Conservation (phyloP, 2,113 vertebrate genomes). For the Prinia subflava region DNA sequence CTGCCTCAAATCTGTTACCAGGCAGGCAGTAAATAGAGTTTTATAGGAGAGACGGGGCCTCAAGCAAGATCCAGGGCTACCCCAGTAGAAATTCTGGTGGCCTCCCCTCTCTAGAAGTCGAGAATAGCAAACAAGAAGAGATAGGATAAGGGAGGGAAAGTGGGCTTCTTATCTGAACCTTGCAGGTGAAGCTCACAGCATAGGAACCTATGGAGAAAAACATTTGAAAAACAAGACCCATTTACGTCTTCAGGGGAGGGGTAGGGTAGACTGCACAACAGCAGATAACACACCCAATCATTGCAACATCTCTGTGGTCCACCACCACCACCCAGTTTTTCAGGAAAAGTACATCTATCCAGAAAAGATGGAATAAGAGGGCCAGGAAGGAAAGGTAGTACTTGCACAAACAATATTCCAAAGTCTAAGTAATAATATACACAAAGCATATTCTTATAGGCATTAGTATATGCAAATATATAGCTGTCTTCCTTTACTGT, state of each 20-base stretch:
- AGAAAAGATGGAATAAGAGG: neutral
- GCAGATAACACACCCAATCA: conserved; percentile 3
- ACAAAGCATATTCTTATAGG: neutral
- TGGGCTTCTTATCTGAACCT: conserved; percentile 1
- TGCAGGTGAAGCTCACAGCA: conserved; percentile 16
- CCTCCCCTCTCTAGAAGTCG: neutral
- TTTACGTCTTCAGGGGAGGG: conserved; percentile 4
- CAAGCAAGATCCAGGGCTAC: neutral
- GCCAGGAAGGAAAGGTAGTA: neutral
- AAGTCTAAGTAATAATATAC: neutral
- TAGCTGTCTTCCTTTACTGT: neutral
- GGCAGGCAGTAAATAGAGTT: neutral
- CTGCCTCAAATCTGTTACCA: neutral
- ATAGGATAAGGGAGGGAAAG: neutral
- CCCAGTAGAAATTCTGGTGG: neutral
- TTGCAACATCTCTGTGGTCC: neutral
- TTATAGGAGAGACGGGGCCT: neutral
- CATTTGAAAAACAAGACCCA: conserved; percentile 24
- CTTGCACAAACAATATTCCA: neutral
- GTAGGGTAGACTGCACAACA: neutral
- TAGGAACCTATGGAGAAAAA: neutral
- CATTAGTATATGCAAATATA: neutral
- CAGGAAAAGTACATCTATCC: conserved; percentile 16
- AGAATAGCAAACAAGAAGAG: neutral
- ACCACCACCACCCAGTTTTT: conserved; percentile 22